Evolutionary conservation across 2,888 invertebrate genomes (phyloP), one percentile per base, ranked within the genome.

Genomic region (Euplexia lucipara): DNA sequence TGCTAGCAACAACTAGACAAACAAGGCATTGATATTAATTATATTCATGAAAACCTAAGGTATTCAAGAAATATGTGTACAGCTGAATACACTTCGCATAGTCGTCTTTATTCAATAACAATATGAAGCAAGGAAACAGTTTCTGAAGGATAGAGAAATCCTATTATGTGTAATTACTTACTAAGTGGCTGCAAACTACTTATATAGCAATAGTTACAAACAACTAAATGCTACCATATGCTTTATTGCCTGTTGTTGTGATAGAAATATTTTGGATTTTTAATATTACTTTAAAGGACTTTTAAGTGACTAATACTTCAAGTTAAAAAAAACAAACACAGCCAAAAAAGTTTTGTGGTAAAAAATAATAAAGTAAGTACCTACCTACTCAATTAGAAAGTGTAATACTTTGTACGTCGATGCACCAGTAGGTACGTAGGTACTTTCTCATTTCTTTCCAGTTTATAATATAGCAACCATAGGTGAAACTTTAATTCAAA

Each of bases 81-180:
- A 77, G 35, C 41, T 68, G 51, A 41, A 35, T 20, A 39, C 10
- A 30, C 7, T 20, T 22, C 7, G 14, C 26, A 20, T 22, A 30
- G 8, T 56, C 48, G 18, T 10, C 14, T 39, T 37, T 47, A 51
- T 39, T 39, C 9, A 20, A 32, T 18, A 37, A 16, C 9, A 45
- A 16, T 30, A 44, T 49, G 22, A 53, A 58, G 47, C 18, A 35
- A 20, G 20, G 18, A 49, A 58, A 47, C 20, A 39, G 32, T 49
- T 54, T 41, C 16, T 56, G 56, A 72, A 76, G 78, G 77, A 44
- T 58, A 72, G 63, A 69, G 80, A 79, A 78, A 78, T 60, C 56
- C 0, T 37, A 14, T 9, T 39, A 35, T n/a, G 12, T 47, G 1
- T 66, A 34, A 49, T 63, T 57, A 26, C 16, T 45, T n/a, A 61